Base-by-base conservation (phyloP, 2,888 invertebrate species). In the Mesochorus sp. region DNA sequence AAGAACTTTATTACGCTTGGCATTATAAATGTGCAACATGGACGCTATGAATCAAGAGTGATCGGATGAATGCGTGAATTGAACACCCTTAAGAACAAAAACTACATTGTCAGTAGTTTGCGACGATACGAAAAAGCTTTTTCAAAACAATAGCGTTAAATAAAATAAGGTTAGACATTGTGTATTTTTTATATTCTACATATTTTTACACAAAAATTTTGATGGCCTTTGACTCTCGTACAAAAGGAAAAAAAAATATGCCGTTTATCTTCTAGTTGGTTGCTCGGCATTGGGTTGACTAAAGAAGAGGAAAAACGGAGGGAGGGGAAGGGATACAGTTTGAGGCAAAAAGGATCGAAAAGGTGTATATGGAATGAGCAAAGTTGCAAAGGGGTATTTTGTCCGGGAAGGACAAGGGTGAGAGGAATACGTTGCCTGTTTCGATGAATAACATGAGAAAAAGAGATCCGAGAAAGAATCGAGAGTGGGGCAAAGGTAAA, bases 161-260 rank as follows among this genome's bases (percentile, higher is more conserved):
- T n/a, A n/a, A n/a, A n/a, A n/a, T n/a, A n/a, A n/a, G n/a, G n/a
- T n/a, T n/a, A n/a, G n/a, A n/a, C n/a, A n/a, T n/a, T n/a, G n/a
- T n/a, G n/a, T n/a, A n/a, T n/a, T n/a, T n/a, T n/a, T n/a, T n/a
- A n/a, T n/a, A n/a, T n/a, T n/a, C n/a, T n/a, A n/a, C n/a, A n/a
- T n/a, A n/a, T n/a, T 31, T 31, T 17, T 10, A 34, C n/a, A 53
- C 31, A 31, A 53, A 53, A 31, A 53, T 53, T n/a, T n/a, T 19
- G 26, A 12, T 26, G 61, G 8, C 34, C 47, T 71, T 51, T 47
- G 14, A 28, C 24, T 10, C 49, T 42, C 49, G 62, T 44, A 44
- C 51, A 73, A 76, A 70, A 53, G 62, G 49, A 44, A 76, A 72
- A 76, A 59, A 31, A 31, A n/a, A n/a, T n/a, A n/a, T n/a, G n/a